A percentile compares a stretch with the other conserved stretches of the same genome.
Conservation (phyloP, 1,140 invertebrate species). For the Dendroctonus ponderosae region DNA sequence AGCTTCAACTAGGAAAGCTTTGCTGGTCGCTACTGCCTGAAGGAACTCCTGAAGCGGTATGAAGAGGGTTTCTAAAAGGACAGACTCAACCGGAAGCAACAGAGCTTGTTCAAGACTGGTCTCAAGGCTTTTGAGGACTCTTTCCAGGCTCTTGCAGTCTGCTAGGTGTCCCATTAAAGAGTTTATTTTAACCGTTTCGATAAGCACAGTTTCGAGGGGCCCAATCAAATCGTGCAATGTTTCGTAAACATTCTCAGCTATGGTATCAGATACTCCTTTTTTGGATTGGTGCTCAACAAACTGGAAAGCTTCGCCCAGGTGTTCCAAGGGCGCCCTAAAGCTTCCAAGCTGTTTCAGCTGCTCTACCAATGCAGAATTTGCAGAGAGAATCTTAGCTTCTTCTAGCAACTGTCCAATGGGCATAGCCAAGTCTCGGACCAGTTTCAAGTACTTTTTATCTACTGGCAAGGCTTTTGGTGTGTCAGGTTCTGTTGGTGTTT, state of each 20-base stretch:
- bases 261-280: slow-evolving; percentile 4
- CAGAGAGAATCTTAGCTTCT: slow-evolving; percentile 11
- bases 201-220: slow-evolving; percentile 30
- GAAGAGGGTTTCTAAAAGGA: slow-evolving; percentile 13
- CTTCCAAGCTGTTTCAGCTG: not conserved
- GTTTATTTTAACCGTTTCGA: slow-evolving; percentile 35
- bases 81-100: slow-evolving; percentile 15
- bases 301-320: slow-evolving; percentile 10
- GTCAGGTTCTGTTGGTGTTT: no score
- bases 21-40: slow-evolving; percentile 1
- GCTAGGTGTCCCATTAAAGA: slow-evolving; percentile 6
- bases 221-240: slow-evolving; percentile 18
- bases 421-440: slow-evolving; percentile 12
- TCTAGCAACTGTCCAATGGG: slow-evolving; percentile 19
- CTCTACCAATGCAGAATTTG: slow-evolving; percentile 12
- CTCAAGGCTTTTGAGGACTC: slow-evolving; percentile 16
- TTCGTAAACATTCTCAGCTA: slow-evolving; percentile 7
- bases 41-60: slow-evolving; percentile 27
- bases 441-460: slow-evolving; percentile 16
- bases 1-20: no score
- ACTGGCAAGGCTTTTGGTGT: slow-evolving; percentile 8
- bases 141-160: slow-evolving; percentile 13
- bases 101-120: slow-evolving; percentile 26
- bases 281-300: slow-evolving; percentile 9
- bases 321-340: slow-evolving; percentile 14